Conservation (phyloP, 2,888 invertebrate genomes). For the Ditylenchus weischeri region DNA sequence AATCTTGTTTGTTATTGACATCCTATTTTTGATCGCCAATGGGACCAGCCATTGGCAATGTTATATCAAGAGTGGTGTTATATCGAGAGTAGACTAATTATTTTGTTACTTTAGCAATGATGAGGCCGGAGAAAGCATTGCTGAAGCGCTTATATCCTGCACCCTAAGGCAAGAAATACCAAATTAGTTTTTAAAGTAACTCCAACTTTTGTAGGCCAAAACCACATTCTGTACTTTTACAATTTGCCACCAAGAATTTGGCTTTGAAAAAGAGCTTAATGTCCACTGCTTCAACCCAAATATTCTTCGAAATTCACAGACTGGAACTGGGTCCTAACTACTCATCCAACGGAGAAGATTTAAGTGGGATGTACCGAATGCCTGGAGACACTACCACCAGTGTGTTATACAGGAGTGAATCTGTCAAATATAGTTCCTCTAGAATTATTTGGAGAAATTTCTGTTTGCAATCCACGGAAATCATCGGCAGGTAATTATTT, state of each 20-base stretch:
- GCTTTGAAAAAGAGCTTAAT: slow-evolving; percentile 33
- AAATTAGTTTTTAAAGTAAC: too few species aligned
- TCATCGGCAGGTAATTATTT: slow-evolving; percentile 28
- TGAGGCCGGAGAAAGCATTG: slow-evolving; percentile 33
- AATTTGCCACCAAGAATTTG: slow-evolving; percentile 42
- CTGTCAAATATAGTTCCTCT: slow-evolving; percentile 31
- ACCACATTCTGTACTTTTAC: slow-evolving; percentile 44
- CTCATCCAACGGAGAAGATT: too few species aligned
- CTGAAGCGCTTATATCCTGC: slow-evolving; percentile 39
- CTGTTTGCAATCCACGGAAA: slow-evolving; percentile 37
- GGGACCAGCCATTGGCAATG: too few species aligned
- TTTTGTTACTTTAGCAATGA: slow-evolving; percentile 28
- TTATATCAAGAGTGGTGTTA: too few species aligned
- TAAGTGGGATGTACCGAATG: too few species aligned
- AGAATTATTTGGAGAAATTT: slow-evolving; percentile 40
- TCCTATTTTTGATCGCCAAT: too few species aligned
- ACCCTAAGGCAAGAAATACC: slow-evolving; percentile 19
- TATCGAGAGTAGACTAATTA: too few species aligned
- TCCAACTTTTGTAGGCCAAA: slow-evolving; percentile 26
- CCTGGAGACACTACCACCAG: slow-evolving; percentile 1
- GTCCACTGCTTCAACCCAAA: slow-evolving; percentile 18
- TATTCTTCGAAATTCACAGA: slow-evolving; percentile 38
- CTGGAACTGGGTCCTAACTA: not conserved
- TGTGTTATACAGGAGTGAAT: slow-evolving; percentile 42
- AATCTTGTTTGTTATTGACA: too few species aligned